These are phyloP conservation scores for Caenorhabditis sp. DNA, from an alignment of 2,888 invertebrate genomes.

Conservation along the genomic window DNA sequence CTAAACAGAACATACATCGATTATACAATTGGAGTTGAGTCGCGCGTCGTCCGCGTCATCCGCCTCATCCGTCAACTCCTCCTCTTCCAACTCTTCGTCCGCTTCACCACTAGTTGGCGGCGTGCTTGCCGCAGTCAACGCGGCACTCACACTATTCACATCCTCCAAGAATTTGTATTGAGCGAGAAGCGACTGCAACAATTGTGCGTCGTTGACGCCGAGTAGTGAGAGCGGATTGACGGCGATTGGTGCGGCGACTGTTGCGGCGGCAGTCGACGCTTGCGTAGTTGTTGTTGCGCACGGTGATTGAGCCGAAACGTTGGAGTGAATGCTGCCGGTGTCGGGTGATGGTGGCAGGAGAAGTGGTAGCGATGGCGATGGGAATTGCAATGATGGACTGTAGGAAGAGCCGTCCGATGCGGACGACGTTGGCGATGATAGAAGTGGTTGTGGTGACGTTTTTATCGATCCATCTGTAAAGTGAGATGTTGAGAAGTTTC, in stretches of 20 bases:
- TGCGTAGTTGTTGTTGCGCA: constrained; percentile 20
- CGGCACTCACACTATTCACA: constrained; percentile 9
- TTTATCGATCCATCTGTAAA: constrained; percentile 39
- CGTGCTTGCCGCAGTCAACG: constrained; percentile 19
- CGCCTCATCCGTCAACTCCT: constrained; percentile 9
- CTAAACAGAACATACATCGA: constrained; percentile 48
- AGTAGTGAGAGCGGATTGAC: constrained; percentile 31
- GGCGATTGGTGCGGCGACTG: constrained; percentile 39
- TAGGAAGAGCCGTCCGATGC: constrained; percentile 46
- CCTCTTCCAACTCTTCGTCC: constrained; percentile 13
- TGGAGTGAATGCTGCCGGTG: too few relatives aligned
- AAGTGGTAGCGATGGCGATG: constrained; percentile 35
- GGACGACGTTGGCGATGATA: constrained; percentile 46
- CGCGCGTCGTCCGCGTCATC: neutral
- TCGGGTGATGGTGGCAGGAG: constrained; percentile 24
- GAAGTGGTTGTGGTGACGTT: constrained; percentile 35
- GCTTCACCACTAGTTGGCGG: constrained; percentile 17
- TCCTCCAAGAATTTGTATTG: constrained; percentile 41
- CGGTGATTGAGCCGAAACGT: too few relatives aligned
- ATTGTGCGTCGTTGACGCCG: constrained; percentile 4
- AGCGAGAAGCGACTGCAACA: constrained; percentile 34
- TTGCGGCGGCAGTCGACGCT: constrained; percentile 10
- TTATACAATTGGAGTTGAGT: constrained; percentile 37
- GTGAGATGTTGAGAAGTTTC: neutral
- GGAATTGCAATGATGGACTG: constrained; percentile 38